Percentiles rank a stretch among this genome's conserved stretches.
These are phyloP conservation scores for Drosophila bocki DNA, from an alignment of 1,140 invertebrate genomes.

Conservation along the genomic window DNA sequence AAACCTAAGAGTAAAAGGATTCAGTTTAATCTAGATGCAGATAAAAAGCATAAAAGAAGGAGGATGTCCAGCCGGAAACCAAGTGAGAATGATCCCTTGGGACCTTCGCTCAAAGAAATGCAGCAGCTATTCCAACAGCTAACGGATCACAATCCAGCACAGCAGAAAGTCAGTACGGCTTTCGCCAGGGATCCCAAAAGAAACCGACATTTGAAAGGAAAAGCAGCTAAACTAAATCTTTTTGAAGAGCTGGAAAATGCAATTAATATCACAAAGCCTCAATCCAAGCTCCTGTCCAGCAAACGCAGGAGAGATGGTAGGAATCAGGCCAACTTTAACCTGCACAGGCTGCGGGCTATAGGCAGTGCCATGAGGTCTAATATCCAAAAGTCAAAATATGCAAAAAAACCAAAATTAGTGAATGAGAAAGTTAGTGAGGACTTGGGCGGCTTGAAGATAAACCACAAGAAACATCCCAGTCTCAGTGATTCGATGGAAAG, in stretches of 20 bases:
- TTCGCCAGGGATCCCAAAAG: not conserved
- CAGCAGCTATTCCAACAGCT: not conserved
- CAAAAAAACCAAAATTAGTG: too few relatives aligned
- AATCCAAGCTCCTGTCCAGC: too few relatives aligned
- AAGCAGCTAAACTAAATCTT: not conserved
- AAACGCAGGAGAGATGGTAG: not conserved
- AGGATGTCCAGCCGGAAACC: not conserved
- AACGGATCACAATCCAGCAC: too few relatives aligned
- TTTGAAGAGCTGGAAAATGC: not conserved
- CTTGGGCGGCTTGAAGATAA: too few relatives aligned
- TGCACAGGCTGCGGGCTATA: not conserved
- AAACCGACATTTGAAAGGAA: not conserved
- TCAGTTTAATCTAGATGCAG: not conserved
- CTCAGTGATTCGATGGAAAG: too few relatives aligned
- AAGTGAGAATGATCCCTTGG: not conserved
- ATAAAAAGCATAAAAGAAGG: not conserved
- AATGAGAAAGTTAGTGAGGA: too few relatives aligned
- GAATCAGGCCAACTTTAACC: not conserved
- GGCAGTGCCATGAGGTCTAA: not conserved
- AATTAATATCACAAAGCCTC: too few relatives aligned
- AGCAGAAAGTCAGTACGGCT: too few relatives aligned
- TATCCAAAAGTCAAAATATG: not conserved
- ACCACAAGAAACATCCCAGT: too few relatives aligned
- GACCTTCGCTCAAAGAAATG: not conserved
- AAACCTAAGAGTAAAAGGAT: not conserved